Evolutionary conservation across 2,888 invertebrate genomes (phyloP).

Genomic region (Ceratothoa steindachneri): DNA sequence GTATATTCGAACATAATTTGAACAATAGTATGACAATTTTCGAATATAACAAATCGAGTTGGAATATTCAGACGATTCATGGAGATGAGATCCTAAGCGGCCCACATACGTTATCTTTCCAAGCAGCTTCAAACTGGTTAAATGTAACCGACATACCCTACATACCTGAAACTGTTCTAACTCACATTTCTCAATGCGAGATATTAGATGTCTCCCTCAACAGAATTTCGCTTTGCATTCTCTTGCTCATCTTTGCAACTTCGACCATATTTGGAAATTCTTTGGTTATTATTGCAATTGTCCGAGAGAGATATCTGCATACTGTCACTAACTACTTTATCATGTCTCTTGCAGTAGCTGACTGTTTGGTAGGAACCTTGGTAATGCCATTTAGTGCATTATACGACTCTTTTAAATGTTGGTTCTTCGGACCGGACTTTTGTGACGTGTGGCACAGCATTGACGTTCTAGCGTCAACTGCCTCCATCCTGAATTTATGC

Average conservation of each 20-base stretch:
- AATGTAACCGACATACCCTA: not conserved
- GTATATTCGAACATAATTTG: not conserved
- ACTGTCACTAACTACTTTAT: constrained; percentile 97
- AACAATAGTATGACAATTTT: not conserved
- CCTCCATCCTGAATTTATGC: constrained; percentile 93
- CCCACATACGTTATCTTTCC: not conserved
- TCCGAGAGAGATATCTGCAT: constrained; percentile 85
- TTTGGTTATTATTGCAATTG: constrained; percentile 88
- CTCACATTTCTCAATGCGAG: not conserved
- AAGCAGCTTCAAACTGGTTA: not conserved
- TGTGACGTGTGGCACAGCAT: constrained; percentile 96
- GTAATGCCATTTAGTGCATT: constrained; percentile 98
- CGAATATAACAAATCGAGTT: not conserved
- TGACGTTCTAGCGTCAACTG: constrained; percentile 94
- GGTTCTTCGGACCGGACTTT: constrained; percentile 93
- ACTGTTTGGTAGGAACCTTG: constrained; percentile 89
- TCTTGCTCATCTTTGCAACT: constrained; percentile 80
- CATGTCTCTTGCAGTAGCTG: constrained; percentile 92
- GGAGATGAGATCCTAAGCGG: not conserved
- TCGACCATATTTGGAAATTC: constrained; percentile 93
- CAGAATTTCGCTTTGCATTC: constrained; percentile 61
- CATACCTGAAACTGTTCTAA: not conserved
- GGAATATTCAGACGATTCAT: not conserved
- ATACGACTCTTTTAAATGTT: constrained; percentile 64
- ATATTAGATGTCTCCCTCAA: constrained; percentile 27